A percentile compares a stretch with the other conserved stretches of the same genome.
phyloP scores from a whole-genome alignment of 2,888 invertebrate species.

The Amphipyra berbera region DNA sequence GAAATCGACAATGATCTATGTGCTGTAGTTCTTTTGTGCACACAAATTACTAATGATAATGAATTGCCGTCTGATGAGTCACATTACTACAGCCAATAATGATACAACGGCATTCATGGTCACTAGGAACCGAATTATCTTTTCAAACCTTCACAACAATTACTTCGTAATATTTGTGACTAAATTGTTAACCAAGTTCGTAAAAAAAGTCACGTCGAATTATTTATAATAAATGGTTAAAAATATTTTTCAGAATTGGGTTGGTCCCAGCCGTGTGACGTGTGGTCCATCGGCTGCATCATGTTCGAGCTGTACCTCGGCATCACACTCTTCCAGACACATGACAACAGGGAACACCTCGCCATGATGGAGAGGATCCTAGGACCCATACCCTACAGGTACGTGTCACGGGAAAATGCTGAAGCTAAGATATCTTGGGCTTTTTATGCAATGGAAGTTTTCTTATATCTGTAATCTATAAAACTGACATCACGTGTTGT shows the following conservation, averaged over 20 bases:
- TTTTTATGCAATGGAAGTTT: too few relatives aligned
- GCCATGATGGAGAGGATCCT: constrained; percentile 99
- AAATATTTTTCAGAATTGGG: constrained; percentile 94
- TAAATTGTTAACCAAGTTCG: too few relatives aligned
- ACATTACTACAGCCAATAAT: too few relatives aligned
- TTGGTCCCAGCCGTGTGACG: constrained; percentile 99
- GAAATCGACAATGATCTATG: too few relatives aligned
- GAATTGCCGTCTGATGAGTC: too few relatives aligned
- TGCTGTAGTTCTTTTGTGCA: too few relatives aligned
- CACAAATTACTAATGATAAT: too few relatives aligned
- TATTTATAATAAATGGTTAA: background rate
- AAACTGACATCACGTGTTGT: background rate
- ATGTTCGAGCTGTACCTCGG: constrained; percentile 99
- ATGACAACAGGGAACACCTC: constrained; percentile 99
- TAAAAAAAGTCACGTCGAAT: background rate
- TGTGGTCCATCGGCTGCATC: constrained; percentile 99
- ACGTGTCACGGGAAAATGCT: background rate
- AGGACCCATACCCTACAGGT: constrained; percentile 98
- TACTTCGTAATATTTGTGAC: too few relatives aligned
- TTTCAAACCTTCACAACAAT: too few relatives aligned
- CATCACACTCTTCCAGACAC: constrained; percentile 99
- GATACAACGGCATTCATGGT: too few relatives aligned
- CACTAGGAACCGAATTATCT: too few relatives aligned
- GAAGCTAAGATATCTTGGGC: background rate
- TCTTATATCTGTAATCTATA: too few relatives aligned